Conservation (phyloP, 2,797 vertebrate species). For the Sebastiscus albofasciatus region DNA sequence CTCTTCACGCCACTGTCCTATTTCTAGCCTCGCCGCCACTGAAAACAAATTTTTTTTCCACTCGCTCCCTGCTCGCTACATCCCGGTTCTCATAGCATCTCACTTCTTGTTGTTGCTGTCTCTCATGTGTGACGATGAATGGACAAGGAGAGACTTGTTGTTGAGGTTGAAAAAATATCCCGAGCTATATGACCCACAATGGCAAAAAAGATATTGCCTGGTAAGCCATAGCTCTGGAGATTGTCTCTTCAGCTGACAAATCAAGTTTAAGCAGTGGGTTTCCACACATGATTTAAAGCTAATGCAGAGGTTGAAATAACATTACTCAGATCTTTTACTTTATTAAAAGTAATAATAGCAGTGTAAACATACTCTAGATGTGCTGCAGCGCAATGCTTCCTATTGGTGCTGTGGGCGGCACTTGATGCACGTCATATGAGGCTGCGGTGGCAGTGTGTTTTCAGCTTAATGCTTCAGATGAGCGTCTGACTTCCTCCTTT, state of each 20-base stretch:
- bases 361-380: no score
- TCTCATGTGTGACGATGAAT: not conserved
- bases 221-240: not conserved
- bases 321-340: not conserved
- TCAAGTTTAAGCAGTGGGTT: not conserved
- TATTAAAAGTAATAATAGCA: not conserved
- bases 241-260: not conserved
- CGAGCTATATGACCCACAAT: not conserved
- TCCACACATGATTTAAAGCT: not conserved
- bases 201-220: not conserved
- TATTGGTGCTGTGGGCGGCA: no score
- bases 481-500: not conserved
- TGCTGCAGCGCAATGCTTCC: no score
- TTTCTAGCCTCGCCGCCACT: not conserved
- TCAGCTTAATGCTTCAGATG: no score
- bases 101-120: not conserved
- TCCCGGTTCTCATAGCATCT: not conserved
- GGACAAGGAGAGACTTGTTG: not conserved
- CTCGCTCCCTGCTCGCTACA: not conserved
- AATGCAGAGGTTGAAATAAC: not conserved
- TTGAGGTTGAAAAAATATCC: not conserved
- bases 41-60: not conserved
- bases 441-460: no score
- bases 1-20: not conserved
- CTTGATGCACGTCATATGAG: no score